phyloP scores from a whole-genome alignment of 2,888 invertebrate genomes.

The Trilocha varians region DNA sequence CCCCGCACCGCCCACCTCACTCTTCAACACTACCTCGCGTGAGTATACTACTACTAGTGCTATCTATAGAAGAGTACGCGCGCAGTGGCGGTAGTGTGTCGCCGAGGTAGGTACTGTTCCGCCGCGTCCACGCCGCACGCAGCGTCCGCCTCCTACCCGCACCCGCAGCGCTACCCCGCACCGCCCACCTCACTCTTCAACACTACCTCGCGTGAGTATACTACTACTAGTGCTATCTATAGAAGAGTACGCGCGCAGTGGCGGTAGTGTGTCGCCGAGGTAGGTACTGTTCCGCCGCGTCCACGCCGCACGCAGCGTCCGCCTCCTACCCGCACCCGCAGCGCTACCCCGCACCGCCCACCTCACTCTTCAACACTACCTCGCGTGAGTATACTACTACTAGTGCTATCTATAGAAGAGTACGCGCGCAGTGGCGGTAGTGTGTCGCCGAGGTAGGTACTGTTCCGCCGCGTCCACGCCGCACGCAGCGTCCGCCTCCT shows the following conservation, averaged over 20 bases:
- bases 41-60: conserved; percentile 49
- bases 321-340: conserved; percentile 73
- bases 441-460: conserved; percentile 75
- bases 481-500: conserved; percentile 79
- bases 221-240: not conserved
- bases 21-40: conserved; percentile 84
- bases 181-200: conserved; percentile 80
- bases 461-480: conserved; percentile 96
- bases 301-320: conserved; percentile 89
- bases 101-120: conserved; percentile 85
- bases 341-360: conserved; percentile 77
- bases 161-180: conserved; percentile 75
- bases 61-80: conserved; percentile 44
- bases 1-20: conserved; percentile 77
- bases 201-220: conserved; percentile 82
- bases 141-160: conserved; percentile 73
- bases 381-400: conserved; percentile 78
- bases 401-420: too few relatives aligned
- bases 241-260: conserved; percentile 73
- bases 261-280: conserved; percentile 72
- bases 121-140: conserved; percentile 96
- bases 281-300: conserved; percentile 95
- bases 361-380: conserved; percentile 80
- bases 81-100: conserved; percentile 78
- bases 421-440: conserved; percentile 83